phyloP scores from a whole-genome alignment of 2,888 invertebrate species.

The Actias luna region DNA sequence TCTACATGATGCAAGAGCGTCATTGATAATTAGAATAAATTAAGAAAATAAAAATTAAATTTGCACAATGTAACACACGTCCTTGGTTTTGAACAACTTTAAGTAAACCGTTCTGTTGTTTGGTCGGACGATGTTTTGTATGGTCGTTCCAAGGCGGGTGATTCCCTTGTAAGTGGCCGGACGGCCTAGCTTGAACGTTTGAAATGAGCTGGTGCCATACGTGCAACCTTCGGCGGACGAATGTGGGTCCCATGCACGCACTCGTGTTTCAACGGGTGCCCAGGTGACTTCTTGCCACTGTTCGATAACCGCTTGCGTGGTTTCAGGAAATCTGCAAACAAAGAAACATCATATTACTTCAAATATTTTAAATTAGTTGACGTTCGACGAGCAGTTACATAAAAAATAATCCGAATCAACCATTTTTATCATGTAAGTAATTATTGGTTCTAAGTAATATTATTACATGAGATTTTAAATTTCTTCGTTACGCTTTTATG shows the following conservation, averaged over 20 bases:
- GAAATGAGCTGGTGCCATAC: slow-evolving; percentile 66
- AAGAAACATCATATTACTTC: slow-evolving; percentile 28
- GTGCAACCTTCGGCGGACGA: slow-evolving; percentile 75
- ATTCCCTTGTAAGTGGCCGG: slow-evolving; percentile 38
- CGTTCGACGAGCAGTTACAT: background rate
- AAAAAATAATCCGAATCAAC: background rate
- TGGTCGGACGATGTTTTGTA: slow-evolving; percentile 25
- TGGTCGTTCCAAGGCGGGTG: slow-evolving; percentile 17
- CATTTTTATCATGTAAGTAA: no score
- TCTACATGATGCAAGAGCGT: slow-evolving; percentile 41
- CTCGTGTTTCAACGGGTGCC: slow-evolving; percentile 69
- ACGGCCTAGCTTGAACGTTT: slow-evolving; percentile 71
- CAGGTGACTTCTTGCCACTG: slow-evolving; percentile 75
- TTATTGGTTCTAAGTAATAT: no score
- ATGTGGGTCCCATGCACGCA: slow-evolving; percentile 72
- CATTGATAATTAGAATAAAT: slow-evolving; percentile 68
- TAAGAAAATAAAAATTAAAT: slow-evolving; percentile 66
- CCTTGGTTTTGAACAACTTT: slow-evolving; percentile 41
- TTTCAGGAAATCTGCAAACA: slow-evolving; percentile 85
- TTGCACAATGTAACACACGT: slow-evolving; percentile 58
- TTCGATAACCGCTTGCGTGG: slow-evolving; percentile 83
- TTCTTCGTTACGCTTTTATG: no score
- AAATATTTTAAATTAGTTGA: background rate
- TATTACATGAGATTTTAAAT: no score
- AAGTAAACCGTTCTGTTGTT: slow-evolving; percentile 17